Percentiles rank a stretch among this genome's conserved stretches.
These are phyloP conservation scores for Megalopta genalis DNA, from an alignment of 1,140 invertebrate species.

Conservation along the genomic window DNA sequence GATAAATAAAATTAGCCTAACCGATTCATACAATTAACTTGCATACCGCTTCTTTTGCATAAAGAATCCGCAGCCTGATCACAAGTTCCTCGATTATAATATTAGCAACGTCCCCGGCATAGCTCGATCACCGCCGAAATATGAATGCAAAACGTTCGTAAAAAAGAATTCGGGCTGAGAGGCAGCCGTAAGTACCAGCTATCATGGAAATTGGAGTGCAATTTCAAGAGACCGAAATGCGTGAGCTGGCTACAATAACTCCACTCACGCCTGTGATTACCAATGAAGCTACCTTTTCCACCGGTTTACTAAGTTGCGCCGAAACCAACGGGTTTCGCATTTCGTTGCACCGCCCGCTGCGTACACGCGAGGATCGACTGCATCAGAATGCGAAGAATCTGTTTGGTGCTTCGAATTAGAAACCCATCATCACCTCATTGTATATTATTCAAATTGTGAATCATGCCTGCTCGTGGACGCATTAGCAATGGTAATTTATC, in stretches of 20 bases:
- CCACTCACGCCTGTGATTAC: slow-evolving; percentile 31
- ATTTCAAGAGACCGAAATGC: slow-evolving; percentile 28
- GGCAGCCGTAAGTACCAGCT: slow-evolving; percentile 28
- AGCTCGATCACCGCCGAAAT: background rate
- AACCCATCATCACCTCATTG: no score
- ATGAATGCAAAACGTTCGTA: slow-evolving; percentile 34
- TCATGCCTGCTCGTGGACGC: no score
- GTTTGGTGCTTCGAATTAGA: background rate
- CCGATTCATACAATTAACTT: no score
- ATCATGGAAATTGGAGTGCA: slow-evolving; percentile 38
- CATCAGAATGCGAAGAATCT: background rate
- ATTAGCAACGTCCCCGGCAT: background rate
- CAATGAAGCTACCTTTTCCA: slow-evolving; percentile 22
- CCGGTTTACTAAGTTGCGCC: slow-evolving; percentile 15
- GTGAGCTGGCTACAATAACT: background rate
- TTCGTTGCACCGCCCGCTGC: background rate
- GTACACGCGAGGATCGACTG: slow-evolving; percentile 3
- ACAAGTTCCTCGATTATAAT: background rate
- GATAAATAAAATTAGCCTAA: no score
- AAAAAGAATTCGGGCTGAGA: slow-evolving; percentile 33
- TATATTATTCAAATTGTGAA: no score
- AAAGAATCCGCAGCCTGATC: background rate
- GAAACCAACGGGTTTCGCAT: slow-evolving; percentile 1
- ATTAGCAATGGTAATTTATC: no score
- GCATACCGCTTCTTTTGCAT: no score